Conservation (phyloP, 2,888 invertebrate genomes). For the Disparrhopalites patrizii region DNA sequence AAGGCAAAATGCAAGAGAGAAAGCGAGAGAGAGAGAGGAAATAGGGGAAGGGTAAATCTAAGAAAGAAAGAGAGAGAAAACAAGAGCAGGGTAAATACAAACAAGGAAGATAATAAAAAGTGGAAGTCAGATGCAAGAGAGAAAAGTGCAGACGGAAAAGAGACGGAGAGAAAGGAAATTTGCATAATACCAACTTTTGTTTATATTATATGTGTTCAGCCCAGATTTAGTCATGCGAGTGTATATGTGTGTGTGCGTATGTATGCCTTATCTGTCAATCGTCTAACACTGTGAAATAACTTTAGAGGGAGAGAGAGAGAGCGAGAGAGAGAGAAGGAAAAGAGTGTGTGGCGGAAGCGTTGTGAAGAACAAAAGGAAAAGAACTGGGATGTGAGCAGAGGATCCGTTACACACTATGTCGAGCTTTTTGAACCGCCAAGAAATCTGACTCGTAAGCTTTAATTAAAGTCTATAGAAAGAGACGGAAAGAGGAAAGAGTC, state of each 20-base stretch:
- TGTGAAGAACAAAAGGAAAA: slow-evolving; percentile 5
- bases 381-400: slow-evolving; percentile 11
- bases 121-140: too few species aligned
- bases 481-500: slow-evolving; percentile 35
- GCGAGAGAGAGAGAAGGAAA: not conserved
- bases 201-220: not conserved
- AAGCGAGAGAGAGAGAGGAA: too few species aligned
- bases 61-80: too few species aligned
- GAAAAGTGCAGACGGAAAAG: too few species aligned
- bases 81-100: too few species aligned
- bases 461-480: slow-evolving; percentile 35
- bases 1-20: too few species aligned
- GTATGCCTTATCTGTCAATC: slow-evolving; percentile 32
- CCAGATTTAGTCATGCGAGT: not conserved
- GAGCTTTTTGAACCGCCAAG: slow-evolving; percentile 36
- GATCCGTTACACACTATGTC: slow-evolving; percentile 19
- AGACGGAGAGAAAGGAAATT: slow-evolving; percentile 1
- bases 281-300: slow-evolving; percentile 22
- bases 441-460: slow-evolving; percentile 41
- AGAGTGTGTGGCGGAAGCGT: slow-evolving; percentile 10
- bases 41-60: too few species aligned
- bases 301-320: not conserved
- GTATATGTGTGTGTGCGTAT: not conserved
- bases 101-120: too few species aligned
- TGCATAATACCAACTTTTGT: not conserved